These are phyloP conservation scores for Eleutherodactylus coqui DNA, from an alignment of 2,797 vertebrate species.

Conservation along the genomic window DNA sequence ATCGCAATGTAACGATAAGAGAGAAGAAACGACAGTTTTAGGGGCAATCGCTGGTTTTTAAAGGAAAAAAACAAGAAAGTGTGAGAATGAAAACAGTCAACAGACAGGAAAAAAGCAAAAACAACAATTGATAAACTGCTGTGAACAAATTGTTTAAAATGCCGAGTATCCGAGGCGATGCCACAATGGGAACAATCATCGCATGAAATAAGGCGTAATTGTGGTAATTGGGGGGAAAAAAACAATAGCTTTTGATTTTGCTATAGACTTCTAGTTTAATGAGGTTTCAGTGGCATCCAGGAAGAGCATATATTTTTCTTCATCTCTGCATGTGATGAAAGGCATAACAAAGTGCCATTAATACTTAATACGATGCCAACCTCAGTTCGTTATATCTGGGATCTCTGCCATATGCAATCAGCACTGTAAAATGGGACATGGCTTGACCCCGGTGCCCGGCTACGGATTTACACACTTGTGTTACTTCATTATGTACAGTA, in stretches of 20 bases:
- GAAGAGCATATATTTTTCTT: constrained; percentile 35
- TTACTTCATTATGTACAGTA: constrained; percentile 32
- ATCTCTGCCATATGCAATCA: constrained; percentile 51
- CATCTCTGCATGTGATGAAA: constrained; percentile 13
- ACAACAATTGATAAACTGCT: constrained; percentile 10
- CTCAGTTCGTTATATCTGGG: constrained; percentile 44
- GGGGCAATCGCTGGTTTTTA: constrained; percentile 47
- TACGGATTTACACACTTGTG: constrained; percentile 32
- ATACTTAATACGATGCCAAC: constrained; percentile 44
- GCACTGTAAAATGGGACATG: constrained; percentile 21
- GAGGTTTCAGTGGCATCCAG: constrained; percentile 19
- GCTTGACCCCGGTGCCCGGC: constrained; percentile 24
- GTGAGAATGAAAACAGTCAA: background rate
- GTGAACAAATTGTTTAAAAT: too few species aligned
- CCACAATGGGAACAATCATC: constrained; percentile 44
- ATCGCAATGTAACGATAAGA: constrained; percentile 14
- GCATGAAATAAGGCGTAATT: constrained; percentile 48
- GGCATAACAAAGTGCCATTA: constrained; percentile 40
- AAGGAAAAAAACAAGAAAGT: background rate
- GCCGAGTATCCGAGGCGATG: constrained; percentile 16
- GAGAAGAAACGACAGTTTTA: background rate
- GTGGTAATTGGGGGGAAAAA: constrained; percentile 40
- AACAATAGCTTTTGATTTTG: constrained; percentile 59
- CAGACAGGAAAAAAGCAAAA: background rate
- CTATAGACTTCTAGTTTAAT: constrained; percentile 33